These are phyloP conservation scores for Carpatolechia fugitivella DNA, from an alignment of 2,888 invertebrate species.

Conservation along the genomic window DNA sequence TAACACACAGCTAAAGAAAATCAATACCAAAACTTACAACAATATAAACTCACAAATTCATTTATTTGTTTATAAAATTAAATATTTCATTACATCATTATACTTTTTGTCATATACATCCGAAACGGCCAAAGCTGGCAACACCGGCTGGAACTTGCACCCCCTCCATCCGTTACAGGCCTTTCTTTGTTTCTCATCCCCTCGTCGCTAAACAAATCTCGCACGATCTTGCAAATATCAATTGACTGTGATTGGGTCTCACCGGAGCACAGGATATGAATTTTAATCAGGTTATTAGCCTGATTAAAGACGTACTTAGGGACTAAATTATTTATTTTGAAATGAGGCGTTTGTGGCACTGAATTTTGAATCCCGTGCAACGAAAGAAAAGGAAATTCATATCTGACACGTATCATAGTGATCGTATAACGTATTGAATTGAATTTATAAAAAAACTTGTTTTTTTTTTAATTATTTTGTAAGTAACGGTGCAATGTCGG, in stretches of 20 bases:
- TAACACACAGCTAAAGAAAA: too few species aligned
- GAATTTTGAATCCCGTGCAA: too few species aligned
- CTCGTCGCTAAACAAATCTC: slow-evolving; percentile 64
- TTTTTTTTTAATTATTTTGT: too few species aligned
- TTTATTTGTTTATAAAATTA: background rate
- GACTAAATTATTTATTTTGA: too few species aligned
- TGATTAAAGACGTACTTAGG: background rate
- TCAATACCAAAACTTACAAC: too few species aligned
- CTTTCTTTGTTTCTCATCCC: slow-evolving; percentile 75
- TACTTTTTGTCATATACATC: background rate
- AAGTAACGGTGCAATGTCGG: too few species aligned
- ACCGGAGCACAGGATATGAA: background rate
- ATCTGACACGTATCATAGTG: too few species aligned
- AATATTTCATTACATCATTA: background rate
- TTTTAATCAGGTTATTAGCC: background rate
- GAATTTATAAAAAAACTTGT: too few species aligned
- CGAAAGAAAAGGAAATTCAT: too few species aligned
- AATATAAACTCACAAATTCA: background rate
- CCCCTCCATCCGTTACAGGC: slow-evolving; percentile 64
- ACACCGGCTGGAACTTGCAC: slow-evolving; percentile 22
- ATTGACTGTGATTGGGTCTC: slow-evolving; percentile 45
- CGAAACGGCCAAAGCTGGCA: background rate
- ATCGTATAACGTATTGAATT: too few species aligned
- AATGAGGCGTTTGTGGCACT: too few species aligned
- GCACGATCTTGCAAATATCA: slow-evolving; percentile 57